phyloP scores from a whole-genome alignment of 2,797 vertebrate genomes.

The Liparis tanakae region DNA sequence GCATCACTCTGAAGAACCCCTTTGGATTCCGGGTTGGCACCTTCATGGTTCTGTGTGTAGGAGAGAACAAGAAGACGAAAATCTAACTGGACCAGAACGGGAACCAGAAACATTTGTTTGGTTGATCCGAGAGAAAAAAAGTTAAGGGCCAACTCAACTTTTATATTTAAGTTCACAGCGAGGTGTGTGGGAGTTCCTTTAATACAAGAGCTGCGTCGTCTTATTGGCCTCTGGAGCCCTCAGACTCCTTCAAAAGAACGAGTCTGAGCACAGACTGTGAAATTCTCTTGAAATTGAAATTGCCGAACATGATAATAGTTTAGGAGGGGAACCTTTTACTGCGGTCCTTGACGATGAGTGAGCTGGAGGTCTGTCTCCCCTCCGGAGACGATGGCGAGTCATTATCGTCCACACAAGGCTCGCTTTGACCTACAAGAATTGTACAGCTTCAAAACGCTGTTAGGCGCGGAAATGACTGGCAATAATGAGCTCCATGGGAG shows the following conservation, averaged over 20 bases:
- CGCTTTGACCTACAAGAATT: slow-evolving; percentile 38
- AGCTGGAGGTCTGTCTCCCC: slow-evolving; percentile 6
- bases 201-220: not conserved
- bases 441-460: slow-evolving; percentile 14
- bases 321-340: not conserved
- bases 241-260: slow-evolving; percentile 24
- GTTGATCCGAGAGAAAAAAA: too few species aligned
- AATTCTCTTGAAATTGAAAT: slow-evolving; percentile 36
- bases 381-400: slow-evolving; percentile 12
- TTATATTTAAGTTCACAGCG: too few species aligned
- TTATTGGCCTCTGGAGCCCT: slow-evolving; percentile 21
- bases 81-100: not conserved
- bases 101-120: too few species aligned
- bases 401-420: slow-evolving; percentile 32
- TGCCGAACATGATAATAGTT: slow-evolving; percentile 7
- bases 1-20: too few species aligned
- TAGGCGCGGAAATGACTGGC: slow-evolving; percentile 47
- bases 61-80: not conserved
- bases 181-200: too few species aligned
- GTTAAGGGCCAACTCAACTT: too few species aligned
- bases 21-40: too few species aligned
- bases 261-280: slow-evolving; percentile 26
- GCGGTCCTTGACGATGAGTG: not conserved
- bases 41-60: too few species aligned
- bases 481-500: slow-evolving; percentile 51